Conservation (phyloP, 2,113 vertebrate genomes). For the Dinomys branickii region DNA sequence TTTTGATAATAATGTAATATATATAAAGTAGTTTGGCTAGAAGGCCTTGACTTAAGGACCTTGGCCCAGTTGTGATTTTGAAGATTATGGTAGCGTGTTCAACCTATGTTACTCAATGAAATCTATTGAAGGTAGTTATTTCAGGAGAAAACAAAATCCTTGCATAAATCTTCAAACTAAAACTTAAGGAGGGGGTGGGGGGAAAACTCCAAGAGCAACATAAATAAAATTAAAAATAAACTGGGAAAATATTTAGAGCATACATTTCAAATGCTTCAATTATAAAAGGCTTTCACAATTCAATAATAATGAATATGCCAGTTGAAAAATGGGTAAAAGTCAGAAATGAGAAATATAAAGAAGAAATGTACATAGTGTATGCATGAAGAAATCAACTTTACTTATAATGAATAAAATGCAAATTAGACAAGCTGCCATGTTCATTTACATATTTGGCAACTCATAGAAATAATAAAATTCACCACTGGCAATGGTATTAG, state of each 20-base stretch:
- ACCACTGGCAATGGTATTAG: not conserved
- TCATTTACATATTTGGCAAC: not conserved
- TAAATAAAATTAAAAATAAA: slow-evolving; percentile 6
- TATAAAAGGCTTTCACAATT: not conserved
- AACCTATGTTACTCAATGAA: not conserved
- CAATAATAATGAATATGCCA: not conserved
- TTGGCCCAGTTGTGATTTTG: not conserved
- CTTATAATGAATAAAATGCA: slow-evolving; percentile 12
- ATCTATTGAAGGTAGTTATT: not conserved
- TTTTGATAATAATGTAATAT: not conserved
- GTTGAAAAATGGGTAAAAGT: not conserved
- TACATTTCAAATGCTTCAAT: not conserved
- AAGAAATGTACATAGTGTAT: not conserved
- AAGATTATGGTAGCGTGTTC: not conserved
- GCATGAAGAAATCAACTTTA: not conserved
- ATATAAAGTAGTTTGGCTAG: not conserved
- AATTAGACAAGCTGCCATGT: slow-evolving; percentile 10
- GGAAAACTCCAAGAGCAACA: not conserved
- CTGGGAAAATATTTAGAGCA: not conserved
- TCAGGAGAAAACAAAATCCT: slow-evolving; percentile 32
- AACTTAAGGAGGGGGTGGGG: not conserved
- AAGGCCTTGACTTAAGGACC: not conserved
- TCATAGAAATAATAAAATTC: slow-evolving; percentile 22
- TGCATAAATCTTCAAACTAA: not conserved
- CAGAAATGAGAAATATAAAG: not conserved